Percentiles rank a stretch among this genome's conserved stretches.
Evolutionary conservation across 2,888 invertebrate species (phyloP).

Genomic region (Apamea sordens): DNA sequence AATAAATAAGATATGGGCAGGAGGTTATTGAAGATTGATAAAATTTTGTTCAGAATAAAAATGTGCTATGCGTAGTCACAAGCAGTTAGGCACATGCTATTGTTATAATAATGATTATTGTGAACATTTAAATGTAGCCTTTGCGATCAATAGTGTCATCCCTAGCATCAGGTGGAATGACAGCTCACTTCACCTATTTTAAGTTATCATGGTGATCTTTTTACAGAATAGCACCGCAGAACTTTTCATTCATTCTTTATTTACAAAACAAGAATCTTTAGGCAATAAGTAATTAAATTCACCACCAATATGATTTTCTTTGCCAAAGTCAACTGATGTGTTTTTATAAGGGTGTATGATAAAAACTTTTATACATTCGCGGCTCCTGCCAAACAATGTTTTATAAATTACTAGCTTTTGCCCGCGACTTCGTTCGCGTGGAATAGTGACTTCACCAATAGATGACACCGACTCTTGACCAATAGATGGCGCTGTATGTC

Average conservation of each 20-base stretch:
- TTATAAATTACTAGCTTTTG: not conserved
- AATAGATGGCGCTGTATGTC: no score
- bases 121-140: not conserved
- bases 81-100: not conserved
- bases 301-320: not conserved
- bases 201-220: no score
- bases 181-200: no score
- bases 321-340: not conserved
- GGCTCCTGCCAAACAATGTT: not conserved
- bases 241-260: not conserved
- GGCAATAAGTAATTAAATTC: not conserved
- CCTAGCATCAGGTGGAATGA: no score
- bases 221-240: no score
- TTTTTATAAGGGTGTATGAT: not conserved
- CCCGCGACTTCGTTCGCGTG: no score
- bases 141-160: constrained; percentile 4
- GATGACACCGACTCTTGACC: no score
- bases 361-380: not conserved
- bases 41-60: not conserved
- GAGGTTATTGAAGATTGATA: not conserved
- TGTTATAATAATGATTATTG: not conserved
- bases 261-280: not conserved
- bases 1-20: not conserved
- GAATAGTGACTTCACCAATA: no score
- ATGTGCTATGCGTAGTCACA: not conserved